Evolutionary conservation across 2,113 vertebrate genomes (phyloP).

Genomic region (Hiodon alosoides): DNA sequence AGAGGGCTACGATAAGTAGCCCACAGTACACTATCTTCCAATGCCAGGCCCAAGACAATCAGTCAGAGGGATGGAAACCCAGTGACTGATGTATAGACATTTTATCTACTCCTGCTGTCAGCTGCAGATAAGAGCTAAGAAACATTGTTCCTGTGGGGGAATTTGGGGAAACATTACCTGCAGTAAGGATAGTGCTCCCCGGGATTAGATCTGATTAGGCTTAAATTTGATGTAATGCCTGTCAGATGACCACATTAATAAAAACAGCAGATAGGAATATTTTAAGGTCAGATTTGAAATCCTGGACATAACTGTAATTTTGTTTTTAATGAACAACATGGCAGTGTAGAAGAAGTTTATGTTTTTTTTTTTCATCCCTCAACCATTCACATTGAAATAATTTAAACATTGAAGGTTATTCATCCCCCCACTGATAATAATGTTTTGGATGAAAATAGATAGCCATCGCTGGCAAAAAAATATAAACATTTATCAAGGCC

Average conservation of each 20-base stretch:
- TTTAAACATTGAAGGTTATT: no score
- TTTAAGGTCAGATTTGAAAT: neutral
- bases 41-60: constrained; percentile 21
- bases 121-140: constrained; percentile 21
- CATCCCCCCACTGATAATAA: no score
- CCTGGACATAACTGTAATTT: neutral
- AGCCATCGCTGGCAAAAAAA: no score
- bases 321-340: no score
- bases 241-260: constrained; percentile 8
- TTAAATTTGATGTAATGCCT: constrained; percentile 19
- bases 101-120: constrained; percentile 25
- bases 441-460: no score
- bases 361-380: no score
- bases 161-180: constrained; percentile 28
- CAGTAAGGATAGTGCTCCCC: constrained; percentile 18
- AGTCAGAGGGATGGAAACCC: constrained; percentile 14
- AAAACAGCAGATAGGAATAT: constrained; percentile 4
- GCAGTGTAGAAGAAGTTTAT: no score
- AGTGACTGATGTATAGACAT: constrained; percentile 35
- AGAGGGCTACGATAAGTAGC: constrained; percentile 24
- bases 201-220: constrained; percentile 25
- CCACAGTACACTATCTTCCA: constrained; percentile 16
- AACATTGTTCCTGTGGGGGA: constrained; percentile 11
- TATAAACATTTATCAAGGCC: no score
- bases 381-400: no score